Conservation (phyloP, 2,113 vertebrate genomes). For the Platycercus adscitus region DNA sequence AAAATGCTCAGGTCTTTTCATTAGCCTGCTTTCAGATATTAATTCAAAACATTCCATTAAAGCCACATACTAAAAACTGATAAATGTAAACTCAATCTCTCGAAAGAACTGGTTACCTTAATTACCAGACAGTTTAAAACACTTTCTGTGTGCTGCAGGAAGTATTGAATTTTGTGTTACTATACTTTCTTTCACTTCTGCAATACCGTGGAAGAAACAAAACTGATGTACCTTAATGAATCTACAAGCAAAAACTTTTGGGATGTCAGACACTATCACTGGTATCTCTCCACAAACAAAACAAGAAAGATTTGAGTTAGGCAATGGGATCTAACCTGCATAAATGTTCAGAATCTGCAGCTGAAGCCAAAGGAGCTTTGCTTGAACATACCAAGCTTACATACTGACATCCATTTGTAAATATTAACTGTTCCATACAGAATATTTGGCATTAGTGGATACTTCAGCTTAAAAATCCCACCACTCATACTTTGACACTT, state of each 20-base stretch:
- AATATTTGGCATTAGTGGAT: neutral
- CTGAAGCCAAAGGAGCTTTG: neutral
- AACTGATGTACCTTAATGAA: neutral
- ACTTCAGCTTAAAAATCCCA: neutral
- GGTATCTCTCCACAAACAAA: neutral
- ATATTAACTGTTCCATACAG: neutral
- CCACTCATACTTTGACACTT: neutral
- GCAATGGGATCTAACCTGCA: neutral
- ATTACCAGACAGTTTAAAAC: neutral
- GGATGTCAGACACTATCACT: neutral
- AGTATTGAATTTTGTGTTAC: neutral
- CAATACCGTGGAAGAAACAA: neutral
- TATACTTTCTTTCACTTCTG: neutral
- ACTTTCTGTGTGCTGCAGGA: neutral
- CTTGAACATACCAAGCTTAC: neutral
- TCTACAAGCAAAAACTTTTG: neutral
- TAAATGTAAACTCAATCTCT: neutral
- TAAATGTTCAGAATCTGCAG: neutral
- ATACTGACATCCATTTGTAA: neutral
- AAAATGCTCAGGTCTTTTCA: neutral
- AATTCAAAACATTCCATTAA: neutral
- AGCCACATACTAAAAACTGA: neutral
- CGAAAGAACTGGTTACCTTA: neutral
- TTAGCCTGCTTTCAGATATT: neutral
- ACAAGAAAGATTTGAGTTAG: neutral